Conservation (phyloP, 1,140 invertebrate species). For the Anoplolepis gracilipes region DNA sequence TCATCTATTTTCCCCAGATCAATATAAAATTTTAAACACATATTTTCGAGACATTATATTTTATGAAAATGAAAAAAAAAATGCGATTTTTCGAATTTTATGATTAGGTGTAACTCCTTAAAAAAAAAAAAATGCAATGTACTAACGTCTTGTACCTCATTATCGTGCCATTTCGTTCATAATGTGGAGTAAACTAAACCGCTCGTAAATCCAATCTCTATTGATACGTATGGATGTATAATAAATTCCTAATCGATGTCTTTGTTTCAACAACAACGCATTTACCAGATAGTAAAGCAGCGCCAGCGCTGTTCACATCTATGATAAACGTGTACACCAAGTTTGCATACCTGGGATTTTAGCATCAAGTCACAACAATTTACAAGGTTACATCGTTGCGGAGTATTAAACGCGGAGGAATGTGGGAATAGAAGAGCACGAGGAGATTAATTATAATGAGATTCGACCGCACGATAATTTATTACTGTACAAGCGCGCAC, state of each 20-base stretch:
- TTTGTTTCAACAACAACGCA: conserved; percentile 22
- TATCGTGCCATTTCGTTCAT: not conserved
- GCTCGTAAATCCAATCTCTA: not conserved
- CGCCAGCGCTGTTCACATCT: not conserved
- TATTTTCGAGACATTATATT: too few species aligned
- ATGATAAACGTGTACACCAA: conserved; percentile 6
- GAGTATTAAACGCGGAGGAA: conserved; percentile 6
- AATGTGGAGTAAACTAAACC: not conserved
- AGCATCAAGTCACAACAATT: conserved; percentile 26
- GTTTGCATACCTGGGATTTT: conserved; percentile 18
- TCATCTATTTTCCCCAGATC: too few species aligned
- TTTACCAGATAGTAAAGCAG: conserved; percentile 7
- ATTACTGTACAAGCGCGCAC: not conserved
- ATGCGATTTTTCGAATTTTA: too few species aligned
- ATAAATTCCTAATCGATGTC: conserved; percentile 44
- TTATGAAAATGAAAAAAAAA: too few species aligned
- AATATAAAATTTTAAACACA: too few species aligned
- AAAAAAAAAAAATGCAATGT: too few species aligned
- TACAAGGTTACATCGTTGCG: not conserved
- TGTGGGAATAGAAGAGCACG: not conserved
- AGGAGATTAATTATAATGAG: conserved; percentile 27
- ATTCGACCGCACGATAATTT: conserved; percentile 28
- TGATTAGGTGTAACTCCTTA: too few species aligned
- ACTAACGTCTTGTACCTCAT: not conserved
- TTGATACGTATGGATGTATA: not conserved